Conservation (phyloP, 2,888 invertebrate species). For the Epistrophella euchroma region DNA sequence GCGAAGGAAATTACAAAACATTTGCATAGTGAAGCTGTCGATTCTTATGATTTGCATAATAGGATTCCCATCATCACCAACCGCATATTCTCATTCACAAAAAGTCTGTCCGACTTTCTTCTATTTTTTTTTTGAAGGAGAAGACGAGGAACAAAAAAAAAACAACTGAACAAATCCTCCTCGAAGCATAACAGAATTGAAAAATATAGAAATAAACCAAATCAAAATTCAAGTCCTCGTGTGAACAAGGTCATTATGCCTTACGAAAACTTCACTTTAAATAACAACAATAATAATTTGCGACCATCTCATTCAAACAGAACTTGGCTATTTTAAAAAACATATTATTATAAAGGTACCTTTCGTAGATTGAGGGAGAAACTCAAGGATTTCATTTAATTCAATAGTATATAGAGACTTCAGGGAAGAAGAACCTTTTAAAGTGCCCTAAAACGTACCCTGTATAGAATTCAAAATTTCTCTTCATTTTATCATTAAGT, state of each 20-base stretch:
- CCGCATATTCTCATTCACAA: slow-evolving; percentile 49
- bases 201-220: slow-evolving; percentile 22
- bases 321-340: slow-evolving; percentile 46
- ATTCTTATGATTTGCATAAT: slow-evolving; percentile 69
- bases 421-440: slow-evolving; percentile 34
- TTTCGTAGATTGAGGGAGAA: not conserved
- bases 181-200: not conserved
- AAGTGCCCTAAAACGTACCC: not conserved
- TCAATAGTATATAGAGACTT: slow-evolving; percentile 48
- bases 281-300: slow-evolving; percentile 55
- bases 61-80: slow-evolving; percentile 56
- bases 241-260: slow-evolving; percentile 73
- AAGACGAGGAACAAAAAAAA: not conserved
- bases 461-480: not conserved
- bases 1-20: slow-evolving; percentile 47
- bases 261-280: slow-evolving; percentile 50
- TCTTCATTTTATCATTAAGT: slow-evolving; percentile 23
- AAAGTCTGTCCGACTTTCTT: slow-evolving; percentile 11
- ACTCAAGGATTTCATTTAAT: slow-evolving; percentile 8
- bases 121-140: not conserved
- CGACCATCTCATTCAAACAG: slow-evolving; percentile 37
- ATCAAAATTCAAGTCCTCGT: slow-evolving; percentile 59
- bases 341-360: not conserved
- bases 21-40: slow-evolving; percentile 63
- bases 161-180: slow-evolving; percentile 26